Base-by-base conservation (phyloP, 2,797 vertebrate genomes). In the Euthynnus affinis region DNA sequence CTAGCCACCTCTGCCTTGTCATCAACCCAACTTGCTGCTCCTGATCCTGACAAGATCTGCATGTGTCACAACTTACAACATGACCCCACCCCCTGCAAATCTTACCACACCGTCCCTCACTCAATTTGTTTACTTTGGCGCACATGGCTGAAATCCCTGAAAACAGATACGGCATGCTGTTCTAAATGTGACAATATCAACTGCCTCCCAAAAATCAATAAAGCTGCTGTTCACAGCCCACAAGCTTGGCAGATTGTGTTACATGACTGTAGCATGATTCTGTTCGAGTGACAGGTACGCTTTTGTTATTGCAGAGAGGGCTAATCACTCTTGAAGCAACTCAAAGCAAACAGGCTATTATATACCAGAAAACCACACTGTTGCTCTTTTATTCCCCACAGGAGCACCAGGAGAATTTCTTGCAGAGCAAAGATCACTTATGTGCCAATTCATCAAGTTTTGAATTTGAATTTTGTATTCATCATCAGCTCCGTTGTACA, bases 181-280 rank as follows among this genome's bases (percentile, higher is more conserved):
- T 88, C 67, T 69, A 52, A 90, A 92, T 81, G 88, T 83, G 89
- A 92, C 91, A 87, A 90, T 90, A 90, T 91, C 87, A 83, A 73
- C 83, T 37, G n/a, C 66, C 72, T 74, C 70, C 63, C 48, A 56
- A 63, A 85, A 84, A 90, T 91, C 92, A 93, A 90, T 92, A 87
- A 85, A 60, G 76, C 86, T 49, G 80, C 90, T 92, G 91, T 92
- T 91, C 83, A 76, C 78, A 49, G 75, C 51, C 62, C 40, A 18
- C 52, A 25, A 44, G 59, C 63, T 10, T 37, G 20, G 46, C 60
- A 56, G 88, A 87, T 90, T 64, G 7, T 27, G 70, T 93, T 87
- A 85, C 88, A 71, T 17, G 74, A 46, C 69, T 58, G 59, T 25
- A 29, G 74, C 74, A 1, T 49, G 72, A 67, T 76, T 83, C 69